Evolutionary conservation across 2,888 invertebrate genomes (phyloP).

Genomic region (Lithophane leautieri): DNA sequence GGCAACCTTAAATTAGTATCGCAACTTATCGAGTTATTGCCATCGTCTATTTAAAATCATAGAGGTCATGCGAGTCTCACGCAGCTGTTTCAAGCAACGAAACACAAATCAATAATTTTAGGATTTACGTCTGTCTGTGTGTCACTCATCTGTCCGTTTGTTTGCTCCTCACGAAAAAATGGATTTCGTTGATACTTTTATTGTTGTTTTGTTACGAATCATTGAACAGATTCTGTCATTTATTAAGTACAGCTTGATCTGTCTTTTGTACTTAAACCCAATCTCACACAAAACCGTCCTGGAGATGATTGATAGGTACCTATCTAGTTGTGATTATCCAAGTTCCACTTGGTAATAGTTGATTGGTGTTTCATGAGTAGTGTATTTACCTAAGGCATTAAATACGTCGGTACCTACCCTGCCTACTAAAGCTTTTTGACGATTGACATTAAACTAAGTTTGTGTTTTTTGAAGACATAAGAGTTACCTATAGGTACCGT

Average conservation of each 20-base stretch:
- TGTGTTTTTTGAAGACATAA: too few relatives aligned
- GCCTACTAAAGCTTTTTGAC: neutral
- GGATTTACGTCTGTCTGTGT: conserved; percentile 7
- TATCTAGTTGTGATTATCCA: neutral
- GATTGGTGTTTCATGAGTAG: neutral
- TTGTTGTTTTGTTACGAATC: conserved; percentile 4
- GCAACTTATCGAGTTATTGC: conserved; percentile 6
- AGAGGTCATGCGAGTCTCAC: conserved; percentile 19
- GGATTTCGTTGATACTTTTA: conserved; percentile 22
- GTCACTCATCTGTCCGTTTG: conserved; percentile 43
- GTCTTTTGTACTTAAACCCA: conserved; percentile 6
- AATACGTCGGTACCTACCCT: neutral
- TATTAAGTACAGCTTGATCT: neutral
- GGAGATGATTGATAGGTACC: neutral
- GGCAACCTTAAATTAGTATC: conserved; percentile 4
- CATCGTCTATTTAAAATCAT: conserved; percentile 38
- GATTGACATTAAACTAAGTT: neutral
- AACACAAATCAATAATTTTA: conserved; percentile 33
- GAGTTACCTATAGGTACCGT: too few relatives aligned
- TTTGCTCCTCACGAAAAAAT: conserved; percentile 24
- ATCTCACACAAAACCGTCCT: neutral
- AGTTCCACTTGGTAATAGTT: neutral
- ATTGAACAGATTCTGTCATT: conserved; percentile 17
- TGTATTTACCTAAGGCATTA: neutral
- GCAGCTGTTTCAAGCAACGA: conserved; percentile 19